Evolutionary conservation across 35 echinoderm and acorn worm genomes (phyloP).

Genomic region (Amphiura filiformis): DNA sequence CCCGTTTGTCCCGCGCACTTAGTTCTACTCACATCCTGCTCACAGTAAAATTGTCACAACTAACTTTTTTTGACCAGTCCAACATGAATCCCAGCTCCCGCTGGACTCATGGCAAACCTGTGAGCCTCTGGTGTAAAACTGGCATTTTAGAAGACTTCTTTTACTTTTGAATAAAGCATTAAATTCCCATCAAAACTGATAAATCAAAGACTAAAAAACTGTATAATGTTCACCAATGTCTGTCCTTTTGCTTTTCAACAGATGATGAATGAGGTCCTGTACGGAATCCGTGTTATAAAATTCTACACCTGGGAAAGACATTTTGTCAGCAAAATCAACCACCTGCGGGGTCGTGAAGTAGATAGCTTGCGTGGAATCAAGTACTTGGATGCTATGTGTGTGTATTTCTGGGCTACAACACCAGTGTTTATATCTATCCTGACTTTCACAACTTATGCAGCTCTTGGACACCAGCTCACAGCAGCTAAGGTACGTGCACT

Average conservation of each 20-base stretch:
- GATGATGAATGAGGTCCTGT: slow-evolving; percentile 93
- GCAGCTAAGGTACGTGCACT: slow-evolving; percentile 76
- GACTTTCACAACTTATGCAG: slow-evolving; percentile 87
- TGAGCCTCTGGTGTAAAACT: no score
- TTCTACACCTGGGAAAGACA: slow-evolving; percentile 95
- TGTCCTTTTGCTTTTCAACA: slow-evolving; percentile 27
- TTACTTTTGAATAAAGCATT: no score
- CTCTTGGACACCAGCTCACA: slow-evolving; percentile 62
- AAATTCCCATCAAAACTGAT: no score
- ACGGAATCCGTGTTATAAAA: slow-evolving; percentile 94
- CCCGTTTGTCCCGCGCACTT: no score
- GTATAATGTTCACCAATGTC: no score
- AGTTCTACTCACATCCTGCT: no score
- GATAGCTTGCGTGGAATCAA: slow-evolving; percentile 85
- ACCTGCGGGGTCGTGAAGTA: slow-evolving; percentile 63
- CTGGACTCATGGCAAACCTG: no score
- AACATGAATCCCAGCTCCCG: no score
- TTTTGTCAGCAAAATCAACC: slow-evolving; percentile 61
- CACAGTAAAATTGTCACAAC: no score
- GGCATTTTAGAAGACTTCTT: no score
- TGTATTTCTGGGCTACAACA: slow-evolving; percentile 98
- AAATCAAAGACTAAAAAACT: no score
- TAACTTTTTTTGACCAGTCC: no score
- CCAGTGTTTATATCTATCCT: slow-evolving; percentile 90
- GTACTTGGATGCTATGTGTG: slow-evolving; percentile 97